Percentiles rank a stretch among this genome's conserved stretches.
Conservation (phyloP, 2,113 vertebrate genomes). For the Leuciscus idus region DNA sequence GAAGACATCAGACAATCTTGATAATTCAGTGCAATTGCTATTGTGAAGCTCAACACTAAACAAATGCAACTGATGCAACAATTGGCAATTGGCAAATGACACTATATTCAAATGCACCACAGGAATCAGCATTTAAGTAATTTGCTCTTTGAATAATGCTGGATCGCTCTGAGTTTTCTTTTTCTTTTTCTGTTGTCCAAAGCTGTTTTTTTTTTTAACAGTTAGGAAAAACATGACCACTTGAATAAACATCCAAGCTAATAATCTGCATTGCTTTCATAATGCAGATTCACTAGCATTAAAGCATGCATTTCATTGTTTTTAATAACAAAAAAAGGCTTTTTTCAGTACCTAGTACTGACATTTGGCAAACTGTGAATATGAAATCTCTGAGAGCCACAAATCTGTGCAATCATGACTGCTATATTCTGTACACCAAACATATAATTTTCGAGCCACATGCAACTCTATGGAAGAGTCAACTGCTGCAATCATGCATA, state of each 20-base stretch:
- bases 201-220: neutral
- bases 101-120: neutral
- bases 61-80: constrained; percentile 2
- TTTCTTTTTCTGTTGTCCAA: neutral
- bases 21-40: neutral
- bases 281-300: neutral
- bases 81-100: neutral
- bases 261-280: neutral
- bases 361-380: constrained; percentile 3
- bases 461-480: neutral
- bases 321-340: neutral
- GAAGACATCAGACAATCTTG: constrained; percentile 3
- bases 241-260: neutral
- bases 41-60: neutral
- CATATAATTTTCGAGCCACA: neutral
- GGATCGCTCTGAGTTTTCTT: neutral
- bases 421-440: neutral
- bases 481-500: neutral
- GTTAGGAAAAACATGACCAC: neutral
- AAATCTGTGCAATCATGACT: neutral
- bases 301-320: neutral
- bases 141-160: neutral
- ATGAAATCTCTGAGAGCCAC: neutral
- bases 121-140: neutral
- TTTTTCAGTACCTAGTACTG: neutral